These are phyloP conservation scores for Clinocottus analis DNA, from an alignment of 2,113 vertebrate species.

Conservation along the genomic window DNA sequence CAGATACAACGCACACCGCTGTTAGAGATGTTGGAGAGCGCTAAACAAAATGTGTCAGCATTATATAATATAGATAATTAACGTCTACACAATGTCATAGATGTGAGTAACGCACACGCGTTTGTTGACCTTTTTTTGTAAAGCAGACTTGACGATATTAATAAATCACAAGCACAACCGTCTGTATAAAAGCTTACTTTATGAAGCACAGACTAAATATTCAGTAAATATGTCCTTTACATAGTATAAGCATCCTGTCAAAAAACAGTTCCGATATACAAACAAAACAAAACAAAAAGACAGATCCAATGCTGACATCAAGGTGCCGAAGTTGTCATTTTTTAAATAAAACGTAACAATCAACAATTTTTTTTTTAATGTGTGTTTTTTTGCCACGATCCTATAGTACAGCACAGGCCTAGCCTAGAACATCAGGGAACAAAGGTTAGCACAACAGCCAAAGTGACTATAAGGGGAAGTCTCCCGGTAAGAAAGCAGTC, in stretches of 20 bases:
- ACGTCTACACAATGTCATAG: constrained; percentile 6
- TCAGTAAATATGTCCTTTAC: constrained; percentile 82
- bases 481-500: constrained; percentile 77
- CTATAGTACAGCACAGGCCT: constrained; percentile 83
- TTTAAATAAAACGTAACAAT: constrained; percentile 76
- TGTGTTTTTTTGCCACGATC: constrained; percentile 77
- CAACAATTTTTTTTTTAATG: constrained; percentile 64
- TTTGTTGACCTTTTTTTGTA: background rate
- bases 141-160: background rate
- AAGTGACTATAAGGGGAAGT: constrained; percentile 76
- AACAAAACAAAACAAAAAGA: constrained; percentile 74
- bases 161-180: constrained; percentile 54
- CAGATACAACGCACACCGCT: background rate
- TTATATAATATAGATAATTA: background rate
- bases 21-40: background rate
- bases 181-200: constrained; percentile 83
- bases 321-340: constrained; percentile 72
- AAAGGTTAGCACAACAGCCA: constrained; percentile 83
- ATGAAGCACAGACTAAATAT: constrained; percentile 83
- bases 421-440: constrained; percentile 82
- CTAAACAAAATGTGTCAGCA: background rate
- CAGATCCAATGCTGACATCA: constrained; percentile 73
- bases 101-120: background rate
- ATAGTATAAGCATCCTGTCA: constrained; percentile 72
- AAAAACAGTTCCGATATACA: constrained; percentile 76